A percentile compares a stretch with the other conserved stretches of the same genome.
Evolutionary conservation across 1,140 invertebrate genomes (phyloP).

Genomic region (Callitettix versicolor): DNA sequence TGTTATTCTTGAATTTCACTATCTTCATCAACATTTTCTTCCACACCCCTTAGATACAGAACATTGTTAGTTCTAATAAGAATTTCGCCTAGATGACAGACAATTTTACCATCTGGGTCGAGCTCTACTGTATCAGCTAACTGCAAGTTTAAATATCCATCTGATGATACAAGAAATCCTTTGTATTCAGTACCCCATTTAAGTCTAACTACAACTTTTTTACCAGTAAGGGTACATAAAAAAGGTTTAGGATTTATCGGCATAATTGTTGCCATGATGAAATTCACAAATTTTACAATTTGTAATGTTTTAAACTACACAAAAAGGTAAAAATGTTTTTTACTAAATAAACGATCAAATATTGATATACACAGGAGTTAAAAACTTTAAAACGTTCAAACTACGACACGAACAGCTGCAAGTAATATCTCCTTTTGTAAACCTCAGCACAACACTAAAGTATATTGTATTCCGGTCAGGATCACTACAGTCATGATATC

Average conservation of each 20-base stretch:
- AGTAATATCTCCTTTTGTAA: too few species aligned
- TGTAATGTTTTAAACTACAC: too few species aligned
- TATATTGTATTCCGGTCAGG: too few species aligned
- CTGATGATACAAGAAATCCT: slow-evolving; percentile 92
- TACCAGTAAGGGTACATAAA: slow-evolving; percentile 93
- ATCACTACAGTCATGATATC: too few species aligned
- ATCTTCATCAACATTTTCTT: slow-evolving; percentile 90
- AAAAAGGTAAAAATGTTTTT: too few species aligned
- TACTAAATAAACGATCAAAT: too few species aligned
- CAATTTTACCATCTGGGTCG: slow-evolving; percentile 80
- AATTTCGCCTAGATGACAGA: slow-evolving; percentile 94
- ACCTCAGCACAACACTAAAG: too few species aligned
- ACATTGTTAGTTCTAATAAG: slow-evolving; percentile 98
- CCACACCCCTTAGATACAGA: slow-evolving; percentile 87
- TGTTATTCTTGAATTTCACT: slow-evolving; percentile 88
- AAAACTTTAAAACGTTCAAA: too few species aligned
- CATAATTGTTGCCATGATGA: slow-evolving; percentile 55
- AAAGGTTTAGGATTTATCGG: slow-evolving; percentile 99
- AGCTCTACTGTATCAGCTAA: slow-evolving; percentile 96
- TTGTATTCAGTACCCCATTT: slow-evolving; percentile 99
- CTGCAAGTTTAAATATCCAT: slow-evolving; percentile 99
- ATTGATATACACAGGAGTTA: too few species aligned
- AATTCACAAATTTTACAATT: too few species aligned
- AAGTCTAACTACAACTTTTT: slow-evolving; percentile 93
- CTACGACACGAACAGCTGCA: too few species aligned